phyloP scores from a whole-genome alignment of 2,888 invertebrate species.

The Petrophora chlorosata region DNA sequence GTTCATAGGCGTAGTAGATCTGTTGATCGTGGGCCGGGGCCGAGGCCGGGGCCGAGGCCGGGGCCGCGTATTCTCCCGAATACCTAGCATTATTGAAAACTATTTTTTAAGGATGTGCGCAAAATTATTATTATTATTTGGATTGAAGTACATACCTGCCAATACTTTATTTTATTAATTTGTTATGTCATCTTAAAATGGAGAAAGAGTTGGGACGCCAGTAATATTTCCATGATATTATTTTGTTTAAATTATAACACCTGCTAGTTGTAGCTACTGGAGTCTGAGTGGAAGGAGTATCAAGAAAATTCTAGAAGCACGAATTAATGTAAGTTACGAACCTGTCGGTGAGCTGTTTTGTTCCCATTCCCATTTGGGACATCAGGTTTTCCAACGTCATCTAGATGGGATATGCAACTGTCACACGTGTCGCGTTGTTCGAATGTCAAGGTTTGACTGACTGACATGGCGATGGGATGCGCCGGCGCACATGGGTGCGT shows the following conservation, averaged over 20 bases:
- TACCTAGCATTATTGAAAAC: slow-evolving; percentile 45
- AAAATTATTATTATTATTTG: background rate
- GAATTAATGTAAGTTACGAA: slow-evolving; percentile 40
- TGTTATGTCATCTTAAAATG: background rate
- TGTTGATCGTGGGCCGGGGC: slow-evolving; percentile 63
- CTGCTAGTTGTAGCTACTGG: no score
- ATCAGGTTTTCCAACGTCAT: slow-evolving; percentile 69
- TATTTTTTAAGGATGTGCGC: background rate
- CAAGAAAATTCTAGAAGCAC: no score
- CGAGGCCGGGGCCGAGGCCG: no score
- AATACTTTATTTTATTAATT: background rate
- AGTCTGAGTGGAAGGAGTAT: no score
- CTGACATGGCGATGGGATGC: slow-evolving; percentile 53
- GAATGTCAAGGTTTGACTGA: slow-evolving; percentile 69
- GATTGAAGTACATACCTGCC: background rate
- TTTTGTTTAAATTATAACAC: no score
- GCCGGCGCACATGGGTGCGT: slow-evolving; percentile 45
- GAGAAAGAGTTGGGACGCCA: background rate
- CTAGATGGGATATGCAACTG: slow-evolving; percentile 37
- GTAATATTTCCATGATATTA: background rate
- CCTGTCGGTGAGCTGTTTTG: slow-evolving; percentile 70
- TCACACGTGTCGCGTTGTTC: slow-evolving; percentile 49
- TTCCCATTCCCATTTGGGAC: slow-evolving; percentile 65
- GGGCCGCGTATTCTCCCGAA: slow-evolving; percentile 57
- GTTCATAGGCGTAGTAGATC: slow-evolving; percentile 69